Evolutionary conservation across 2,888 invertebrate species (phyloP).

Genomic region (Allacma fusca): DNA sequence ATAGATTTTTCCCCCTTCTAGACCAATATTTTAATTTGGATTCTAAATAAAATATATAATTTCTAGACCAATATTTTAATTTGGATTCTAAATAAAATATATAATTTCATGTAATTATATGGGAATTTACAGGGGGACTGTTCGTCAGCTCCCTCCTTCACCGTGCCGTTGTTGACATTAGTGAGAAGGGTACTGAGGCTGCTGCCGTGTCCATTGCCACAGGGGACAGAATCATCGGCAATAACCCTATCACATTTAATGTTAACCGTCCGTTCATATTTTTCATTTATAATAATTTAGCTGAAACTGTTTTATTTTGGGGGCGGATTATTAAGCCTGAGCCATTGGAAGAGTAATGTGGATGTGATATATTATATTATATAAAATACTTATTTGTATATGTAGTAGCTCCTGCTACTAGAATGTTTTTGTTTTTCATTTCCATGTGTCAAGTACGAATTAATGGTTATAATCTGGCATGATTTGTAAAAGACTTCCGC

Average conservation of each 20-base stretch:
- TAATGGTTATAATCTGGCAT: too few relatives aligned
- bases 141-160: conserved; percentile 63
- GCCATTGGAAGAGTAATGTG: conserved; percentile 27
- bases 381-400: too few relatives aligned
- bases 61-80: too few relatives aligned
- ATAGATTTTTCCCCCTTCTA: neutral
- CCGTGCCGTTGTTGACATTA: conserved; percentile 63
- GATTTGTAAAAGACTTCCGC: too few relatives aligned
- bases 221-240: conserved; percentile 60
- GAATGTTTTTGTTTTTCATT: too few relatives aligned
- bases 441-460: too few relatives aligned
- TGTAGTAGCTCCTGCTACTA: too few relatives aligned
- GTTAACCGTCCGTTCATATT: conserved; percentile 78
- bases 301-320: conserved; percentile 76
- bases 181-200: conserved; percentile 68
- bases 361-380: too few relatives aligned
- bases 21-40: too few relatives aligned
- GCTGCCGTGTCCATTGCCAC: conserved; percentile 79
- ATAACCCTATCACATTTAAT: conserved; percentile 64
- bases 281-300: conserved; percentile 75
- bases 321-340: conserved; percentile 72
- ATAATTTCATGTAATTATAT: neutral
- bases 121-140: conserved; percentile 46
- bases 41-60: neutral
- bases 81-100: too few relatives aligned